Conservation (phyloP, 2,888 invertebrate species). For the Axea sp. region DNA sequence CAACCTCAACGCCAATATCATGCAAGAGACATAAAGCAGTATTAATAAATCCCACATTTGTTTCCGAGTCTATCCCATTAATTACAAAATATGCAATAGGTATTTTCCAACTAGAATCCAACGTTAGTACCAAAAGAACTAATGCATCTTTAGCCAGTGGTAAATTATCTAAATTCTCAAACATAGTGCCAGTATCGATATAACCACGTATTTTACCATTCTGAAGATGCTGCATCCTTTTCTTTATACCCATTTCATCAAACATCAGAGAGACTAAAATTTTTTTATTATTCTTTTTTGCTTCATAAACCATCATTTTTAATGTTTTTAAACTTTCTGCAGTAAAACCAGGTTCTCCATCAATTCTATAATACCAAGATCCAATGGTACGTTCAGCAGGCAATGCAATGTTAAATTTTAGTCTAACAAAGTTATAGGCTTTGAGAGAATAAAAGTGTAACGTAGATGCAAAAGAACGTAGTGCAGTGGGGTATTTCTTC, state of each 20-base stretch:
- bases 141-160: constrained; percentile 38
- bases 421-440: constrained; percentile 60
- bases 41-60: constrained; percentile 16
- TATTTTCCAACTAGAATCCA: constrained; percentile 42
- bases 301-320: not conserved
- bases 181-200: constrained; percentile 17
- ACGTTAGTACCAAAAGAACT: constrained; percentile 27
- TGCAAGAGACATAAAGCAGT: constrained; percentile 28
- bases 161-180: not conserved
- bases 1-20: constrained; percentile 41
- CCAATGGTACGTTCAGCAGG: constrained; percentile 56
- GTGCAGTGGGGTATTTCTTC: constrained; percentile 46
- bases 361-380: constrained; percentile 12
- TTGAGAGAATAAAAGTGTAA: constrained; percentile 58
- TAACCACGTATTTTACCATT: constrained; percentile 16
- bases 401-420: constrained; percentile 54
- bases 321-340: constrained; percentile 7
- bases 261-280: constrained; percentile 26
- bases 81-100: constrained; percentile 35
- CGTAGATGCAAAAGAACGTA: constrained; percentile 59
- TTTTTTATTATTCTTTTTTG: not conserved
- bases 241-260: constrained; percentile 41
- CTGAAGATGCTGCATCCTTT: constrained; percentile 9
- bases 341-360: constrained; percentile 21
- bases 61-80: constrained; percentile 24